phyloP scores from a whole-genome alignment of 2,888 invertebrate species.

The Ectemnius lituratus region DNA sequence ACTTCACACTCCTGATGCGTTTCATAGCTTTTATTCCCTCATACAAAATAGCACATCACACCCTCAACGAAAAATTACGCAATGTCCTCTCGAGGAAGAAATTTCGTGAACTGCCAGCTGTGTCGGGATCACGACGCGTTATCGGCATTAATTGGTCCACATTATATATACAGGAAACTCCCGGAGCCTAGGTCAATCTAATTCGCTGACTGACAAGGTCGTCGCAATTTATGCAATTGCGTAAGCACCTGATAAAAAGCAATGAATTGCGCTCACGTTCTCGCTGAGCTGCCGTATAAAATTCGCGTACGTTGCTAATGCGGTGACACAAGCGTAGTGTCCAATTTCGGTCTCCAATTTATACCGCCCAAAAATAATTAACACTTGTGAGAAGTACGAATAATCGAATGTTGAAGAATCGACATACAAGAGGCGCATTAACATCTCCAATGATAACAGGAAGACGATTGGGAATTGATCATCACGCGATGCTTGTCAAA shows the following conservation, averaged over 20 bases:
- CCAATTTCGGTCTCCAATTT: too few relatives aligned
- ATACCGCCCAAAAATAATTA: too few relatives aligned
- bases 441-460: too few relatives aligned
- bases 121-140: slow-evolving; percentile 17
- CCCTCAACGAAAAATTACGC: slow-evolving; percentile 11
- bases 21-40: too few relatives aligned
- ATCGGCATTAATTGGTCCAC: slow-evolving; percentile 43
- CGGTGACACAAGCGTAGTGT: too few relatives aligned
- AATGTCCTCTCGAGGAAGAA: slow-evolving; percentile 7
- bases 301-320: background rate
- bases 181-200: slow-evolving; percentile 60
- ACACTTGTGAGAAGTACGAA: too few relatives aligned
- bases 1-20: too few relatives aligned
- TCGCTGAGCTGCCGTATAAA: background rate
- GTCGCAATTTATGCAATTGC: slow-evolving; percentile 54
- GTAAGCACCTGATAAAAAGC: slow-evolving; percentile 49
- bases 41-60: too few relatives aligned
- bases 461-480: background rate
- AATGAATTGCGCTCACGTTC: slow-evolving; percentile 29
- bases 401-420: too few relatives aligned
- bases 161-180: slow-evolving; percentile 43
- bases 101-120: slow-evolving; percentile 27
- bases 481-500: background rate
- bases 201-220: slow-evolving; percentile 51
- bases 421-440: too few relatives aligned